These are phyloP conservation scores for Ridgeia piscesae DNA, from an alignment of 1,140 invertebrate genomes.

Conservation along the genomic window DNA sequence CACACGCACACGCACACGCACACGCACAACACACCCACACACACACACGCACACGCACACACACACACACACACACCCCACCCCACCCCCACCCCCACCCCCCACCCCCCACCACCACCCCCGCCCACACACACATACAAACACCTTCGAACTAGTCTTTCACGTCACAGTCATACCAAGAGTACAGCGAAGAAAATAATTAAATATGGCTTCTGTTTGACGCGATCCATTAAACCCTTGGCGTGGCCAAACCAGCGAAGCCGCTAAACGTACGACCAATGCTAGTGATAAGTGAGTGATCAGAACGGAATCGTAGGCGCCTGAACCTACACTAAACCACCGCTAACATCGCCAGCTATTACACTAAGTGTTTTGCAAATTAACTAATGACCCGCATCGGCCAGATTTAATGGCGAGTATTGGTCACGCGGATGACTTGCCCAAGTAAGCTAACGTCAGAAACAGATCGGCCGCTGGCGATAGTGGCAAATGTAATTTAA, in stretches of 20 bases:
- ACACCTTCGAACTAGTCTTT: neutral
- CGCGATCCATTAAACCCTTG: neutral
- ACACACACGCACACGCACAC: too few relatives aligned
- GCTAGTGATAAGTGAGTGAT: neutral
- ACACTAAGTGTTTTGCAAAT: neutral
- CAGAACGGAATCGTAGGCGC: neutral
- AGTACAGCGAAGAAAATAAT: neutral
- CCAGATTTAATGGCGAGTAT: neutral
- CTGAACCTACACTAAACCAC: neutral
- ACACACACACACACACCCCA: too few relatives aligned
- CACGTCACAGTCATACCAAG: neutral
- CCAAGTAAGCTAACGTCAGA: neutral
- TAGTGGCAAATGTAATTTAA: neutral
- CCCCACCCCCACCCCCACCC: too few relatives aligned
- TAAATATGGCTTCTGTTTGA: neutral
- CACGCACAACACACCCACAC: too few relatives aligned
- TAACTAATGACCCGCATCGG: neutral
- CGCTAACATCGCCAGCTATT: neutral
- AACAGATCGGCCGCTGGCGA: neutral
- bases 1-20: too few relatives aligned
- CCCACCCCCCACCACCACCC: too few relatives aligned
- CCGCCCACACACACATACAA: too few relatives aligned
- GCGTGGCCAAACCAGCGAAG: neutral
- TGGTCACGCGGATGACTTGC: neutral
- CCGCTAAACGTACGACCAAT: neutral